Conservation (phyloP, 2,113 vertebrate genomes). For the Cheilinus undulatus region DNA sequence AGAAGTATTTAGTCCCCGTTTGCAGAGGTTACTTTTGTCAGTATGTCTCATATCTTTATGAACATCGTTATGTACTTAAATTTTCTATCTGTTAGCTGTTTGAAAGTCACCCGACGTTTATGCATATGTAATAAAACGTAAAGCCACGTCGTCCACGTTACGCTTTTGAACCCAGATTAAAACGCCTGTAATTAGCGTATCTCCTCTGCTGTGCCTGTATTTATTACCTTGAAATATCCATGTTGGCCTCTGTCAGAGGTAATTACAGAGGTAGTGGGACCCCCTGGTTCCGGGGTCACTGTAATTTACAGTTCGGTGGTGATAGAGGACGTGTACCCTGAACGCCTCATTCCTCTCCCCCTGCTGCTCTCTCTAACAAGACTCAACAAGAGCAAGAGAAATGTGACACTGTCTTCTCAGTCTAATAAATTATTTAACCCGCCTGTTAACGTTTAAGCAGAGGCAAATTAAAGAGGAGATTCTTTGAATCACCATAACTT, state of each 20-base stretch:
- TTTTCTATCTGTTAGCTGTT: no score
- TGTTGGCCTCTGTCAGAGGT: neutral
- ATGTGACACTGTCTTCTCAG: constrained; percentile 47
- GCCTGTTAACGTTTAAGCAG: constrained; percentile 2
- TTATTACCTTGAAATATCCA: neutral
- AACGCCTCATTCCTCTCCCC: constrained; percentile 21
- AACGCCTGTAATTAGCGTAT: no score
- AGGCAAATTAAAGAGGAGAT: neutral
- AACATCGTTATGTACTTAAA: no score
- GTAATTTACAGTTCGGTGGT: constrained; percentile 24
- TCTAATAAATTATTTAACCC: constrained; percentile 44
- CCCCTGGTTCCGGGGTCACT: constrained; percentile 35
- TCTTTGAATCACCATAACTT: neutral
- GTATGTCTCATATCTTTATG: neutral
- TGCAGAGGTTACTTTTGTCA: neutral
- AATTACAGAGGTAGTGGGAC: constrained; percentile 19
- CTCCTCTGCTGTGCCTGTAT: no score
- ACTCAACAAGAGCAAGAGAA: constrained; percentile 50
- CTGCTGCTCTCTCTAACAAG: constrained; percentile 36
- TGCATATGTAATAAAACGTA: neutral
- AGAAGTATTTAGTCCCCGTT: no score
- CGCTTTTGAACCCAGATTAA: neutral
- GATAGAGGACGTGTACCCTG: constrained; percentile 4
- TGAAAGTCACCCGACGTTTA: neutral
- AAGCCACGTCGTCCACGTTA: neutral